Evolutionary conservation across 2,888 invertebrate genomes (phyloP).

Genomic region (Exephanes ischioxanthus): DNA sequence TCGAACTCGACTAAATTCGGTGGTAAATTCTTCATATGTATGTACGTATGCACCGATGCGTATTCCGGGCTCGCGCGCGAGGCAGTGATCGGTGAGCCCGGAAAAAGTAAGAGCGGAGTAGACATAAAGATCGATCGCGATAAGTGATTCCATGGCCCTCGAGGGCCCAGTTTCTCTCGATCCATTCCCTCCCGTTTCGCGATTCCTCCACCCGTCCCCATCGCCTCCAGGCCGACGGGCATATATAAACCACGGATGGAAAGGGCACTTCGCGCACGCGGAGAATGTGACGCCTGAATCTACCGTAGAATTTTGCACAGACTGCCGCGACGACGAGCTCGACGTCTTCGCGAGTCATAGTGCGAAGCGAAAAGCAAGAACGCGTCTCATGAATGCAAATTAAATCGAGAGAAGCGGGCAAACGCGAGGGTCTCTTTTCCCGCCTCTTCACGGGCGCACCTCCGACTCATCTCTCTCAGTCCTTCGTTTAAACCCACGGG

Average conservation of each 20-base stretch:
- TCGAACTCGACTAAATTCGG: background rate
- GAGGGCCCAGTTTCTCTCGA: slow-evolving; percentile 72
- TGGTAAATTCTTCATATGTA: slow-evolving; percentile 18
- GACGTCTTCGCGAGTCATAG: slow-evolving; percentile 57
- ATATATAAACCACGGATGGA: slow-evolving; percentile 12
- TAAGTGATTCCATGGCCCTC: slow-evolving; percentile 78
- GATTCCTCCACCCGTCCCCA: slow-evolving; percentile 30
- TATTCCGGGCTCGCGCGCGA: slow-evolving; percentile 16
- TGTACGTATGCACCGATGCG: slow-evolving; percentile 36
- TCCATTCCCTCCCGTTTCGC: slow-evolving; percentile 34
- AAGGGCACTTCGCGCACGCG: slow-evolving; percentile 35
- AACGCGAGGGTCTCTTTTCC: slow-evolving; percentile 58
- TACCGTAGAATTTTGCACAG: slow-evolving; percentile 77
- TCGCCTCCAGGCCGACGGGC: slow-evolving; percentile 28
- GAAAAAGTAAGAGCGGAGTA: slow-evolving; percentile 28
- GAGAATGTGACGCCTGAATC: slow-evolving; percentile 76
- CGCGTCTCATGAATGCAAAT: slow-evolving; percentile 83
- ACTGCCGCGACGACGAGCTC: slow-evolving; percentile 21
- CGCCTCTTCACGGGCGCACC: slow-evolving; percentile 47
- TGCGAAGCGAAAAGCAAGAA: slow-evolving; percentile 61
- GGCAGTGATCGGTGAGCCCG: slow-evolving; percentile 19
- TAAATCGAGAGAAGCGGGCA: slow-evolving; percentile 76
- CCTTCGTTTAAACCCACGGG: slow-evolving; percentile 58
- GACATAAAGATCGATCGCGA: slow-evolving; percentile 77
- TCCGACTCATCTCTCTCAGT: slow-evolving; percentile 32